These are phyloP conservation scores for Pyrrhia umbra DNA, from an alignment of 2,888 invertebrate genomes.

Conservation along the genomic window DNA sequence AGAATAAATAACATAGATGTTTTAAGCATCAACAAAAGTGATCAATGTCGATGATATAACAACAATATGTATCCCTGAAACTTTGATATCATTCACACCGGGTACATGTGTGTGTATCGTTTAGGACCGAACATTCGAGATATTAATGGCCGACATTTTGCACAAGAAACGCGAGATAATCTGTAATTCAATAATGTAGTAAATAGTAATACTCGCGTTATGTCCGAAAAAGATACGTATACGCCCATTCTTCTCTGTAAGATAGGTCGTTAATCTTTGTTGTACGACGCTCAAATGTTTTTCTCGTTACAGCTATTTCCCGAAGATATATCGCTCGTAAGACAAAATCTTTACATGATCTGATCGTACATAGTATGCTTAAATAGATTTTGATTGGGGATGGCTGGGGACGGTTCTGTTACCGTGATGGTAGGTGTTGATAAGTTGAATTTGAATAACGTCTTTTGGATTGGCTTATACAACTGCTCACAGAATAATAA, in stretches of 20 bases:
- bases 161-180: conserved; percentile 9
- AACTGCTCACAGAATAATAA: too few relatives aligned
- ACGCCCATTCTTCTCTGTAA: conserved; percentile 35
- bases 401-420: not conserved
- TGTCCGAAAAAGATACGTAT: conserved; percentile 23
- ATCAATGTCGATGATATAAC: too few relatives aligned
- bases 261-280: conserved; percentile 54
- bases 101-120: not conserved
- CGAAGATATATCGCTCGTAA: conserved; percentile 35
- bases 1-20: too few relatives aligned
- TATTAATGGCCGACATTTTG: conserved; percentile 22
- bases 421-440: too few relatives aligned
- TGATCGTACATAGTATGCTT: not conserved
- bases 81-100: conserved; percentile 4
- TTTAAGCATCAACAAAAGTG: too few relatives aligned
- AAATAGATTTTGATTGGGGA: not conserved
- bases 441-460: too few relatives aligned
- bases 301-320: conserved; percentile 40
- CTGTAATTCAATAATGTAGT: conserved; percentile 33
- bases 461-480: too few relatives aligned
- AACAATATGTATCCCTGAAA: not conserved
- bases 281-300: conserved; percentile 42
- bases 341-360: conserved; percentile 5
- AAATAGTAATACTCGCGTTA: conserved; percentile 4
- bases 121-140: conserved; percentile 1